Evolutionary conservation across 2,888 invertebrate genomes (phyloP).

Genomic region (Gibbula magus): DNA sequence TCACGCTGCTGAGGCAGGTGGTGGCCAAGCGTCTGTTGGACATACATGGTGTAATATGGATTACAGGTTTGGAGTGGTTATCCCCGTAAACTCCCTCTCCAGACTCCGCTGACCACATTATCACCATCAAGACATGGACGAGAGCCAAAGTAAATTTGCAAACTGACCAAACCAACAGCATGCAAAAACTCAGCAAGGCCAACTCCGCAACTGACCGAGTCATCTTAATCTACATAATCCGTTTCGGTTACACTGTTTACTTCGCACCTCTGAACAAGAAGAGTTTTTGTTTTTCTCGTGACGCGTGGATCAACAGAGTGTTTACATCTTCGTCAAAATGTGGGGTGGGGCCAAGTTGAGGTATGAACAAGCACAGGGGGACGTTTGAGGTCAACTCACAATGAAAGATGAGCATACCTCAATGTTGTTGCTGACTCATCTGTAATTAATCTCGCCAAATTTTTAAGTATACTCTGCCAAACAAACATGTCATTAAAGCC

Average conservation of each 20-base stretch:
- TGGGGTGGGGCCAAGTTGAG: neutral
- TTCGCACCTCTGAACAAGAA: slow-evolving; percentile 11
- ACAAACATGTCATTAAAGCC: slow-evolving; percentile 3
- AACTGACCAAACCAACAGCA: slow-evolving; percentile 2
- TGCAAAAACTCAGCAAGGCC: neutral
- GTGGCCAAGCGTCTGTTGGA: neutral
- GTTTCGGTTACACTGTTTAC: neutral
- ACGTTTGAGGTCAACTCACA: neutral
- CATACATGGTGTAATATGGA: slow-evolving; percentile 10
- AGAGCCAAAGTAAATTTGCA: slow-evolving; percentile 19
- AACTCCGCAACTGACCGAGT: neutral
- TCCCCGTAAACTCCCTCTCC: neutral
- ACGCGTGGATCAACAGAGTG: neutral
- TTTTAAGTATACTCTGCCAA: neutral
- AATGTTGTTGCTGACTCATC: neutral
- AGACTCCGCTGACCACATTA: slow-evolving; percentile 4
- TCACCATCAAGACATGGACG: slow-evolving; percentile 12
- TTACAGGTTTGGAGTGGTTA: neutral
- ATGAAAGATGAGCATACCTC: neutral
- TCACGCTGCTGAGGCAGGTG: neutral
- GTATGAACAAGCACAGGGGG: neutral
- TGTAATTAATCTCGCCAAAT: slow-evolving; percentile 11
- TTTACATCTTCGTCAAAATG: neutral
- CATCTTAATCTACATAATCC: slow-evolving; percentile 17
- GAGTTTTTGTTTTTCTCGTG: neutral